These are phyloP conservation scores for Lytechinus variegatus DNA, from an alignment of 35 echinoderm and acorn worm species.

Conservation along the genomic window DNA sequence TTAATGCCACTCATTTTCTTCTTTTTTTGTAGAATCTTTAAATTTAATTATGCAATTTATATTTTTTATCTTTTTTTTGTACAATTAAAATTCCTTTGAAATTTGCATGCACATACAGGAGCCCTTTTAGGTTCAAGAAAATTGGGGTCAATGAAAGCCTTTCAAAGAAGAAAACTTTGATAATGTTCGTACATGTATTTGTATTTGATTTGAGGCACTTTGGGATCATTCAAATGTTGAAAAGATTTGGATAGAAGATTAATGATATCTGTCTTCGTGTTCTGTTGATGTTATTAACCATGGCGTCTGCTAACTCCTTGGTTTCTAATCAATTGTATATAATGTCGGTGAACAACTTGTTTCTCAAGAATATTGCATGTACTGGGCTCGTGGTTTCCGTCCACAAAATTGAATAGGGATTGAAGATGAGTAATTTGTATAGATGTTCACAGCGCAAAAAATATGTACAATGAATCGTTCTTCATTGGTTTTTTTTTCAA, in stretches of 20 bases:
- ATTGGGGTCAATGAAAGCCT: neutral
- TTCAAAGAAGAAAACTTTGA: neutral
- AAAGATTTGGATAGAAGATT: neutral
- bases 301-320: neutral
- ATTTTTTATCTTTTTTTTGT: neutral
- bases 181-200: neutral
- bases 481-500: too few species aligned
- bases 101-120: neutral
- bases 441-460: neutral
- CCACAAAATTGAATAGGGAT: neutral
- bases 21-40: neutral
- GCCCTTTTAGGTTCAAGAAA: neutral
- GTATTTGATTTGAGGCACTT: neutral
- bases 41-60: conserved; percentile 11
- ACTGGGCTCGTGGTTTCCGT: neutral
- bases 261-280: neutral
- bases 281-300: neutral
- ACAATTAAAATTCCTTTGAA: neutral
- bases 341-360: neutral
- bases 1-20: neutral
- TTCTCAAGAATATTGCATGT: neutral
- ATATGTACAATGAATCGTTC: too few species aligned
- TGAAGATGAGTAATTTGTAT: neutral
- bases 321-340: neutral
- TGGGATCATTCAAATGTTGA: neutral